phyloP scores from a whole-genome alignment of 2,888 invertebrate genomes.

The Heliconius erato region DNA sequence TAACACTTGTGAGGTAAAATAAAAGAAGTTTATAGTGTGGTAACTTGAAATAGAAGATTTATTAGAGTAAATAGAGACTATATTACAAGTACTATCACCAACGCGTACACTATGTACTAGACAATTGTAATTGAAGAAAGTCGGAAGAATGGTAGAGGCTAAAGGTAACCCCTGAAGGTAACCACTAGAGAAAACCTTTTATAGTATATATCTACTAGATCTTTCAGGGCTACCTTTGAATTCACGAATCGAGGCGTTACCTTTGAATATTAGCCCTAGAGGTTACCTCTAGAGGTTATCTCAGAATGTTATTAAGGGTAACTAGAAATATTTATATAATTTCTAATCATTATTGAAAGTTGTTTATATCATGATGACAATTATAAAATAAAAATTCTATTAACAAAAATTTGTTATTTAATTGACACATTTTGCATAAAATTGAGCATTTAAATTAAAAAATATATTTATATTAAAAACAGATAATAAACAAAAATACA shows the following conservation, averaged over 20 bases:
- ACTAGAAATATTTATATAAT: not conserved
- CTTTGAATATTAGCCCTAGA: too few relatives aligned
- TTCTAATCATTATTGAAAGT: not conserved
- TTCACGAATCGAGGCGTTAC: too few relatives aligned
- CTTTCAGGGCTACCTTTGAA: too few relatives aligned
- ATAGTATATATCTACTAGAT: too few relatives aligned
- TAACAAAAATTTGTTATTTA: not conserved
- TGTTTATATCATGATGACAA: not conserved
- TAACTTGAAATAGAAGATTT: constrained; percentile 45
- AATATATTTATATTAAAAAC: too few relatives aligned
- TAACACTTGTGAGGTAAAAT: not conserved
- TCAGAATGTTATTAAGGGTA: too few relatives aligned
- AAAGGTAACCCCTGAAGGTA: too few relatives aligned
- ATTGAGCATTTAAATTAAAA: not conserved
- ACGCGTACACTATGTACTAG: constrained; percentile 7
- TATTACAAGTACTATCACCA: constrained; percentile 15
- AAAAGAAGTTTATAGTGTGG: constrained; percentile 13
- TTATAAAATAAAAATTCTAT: not conserved
- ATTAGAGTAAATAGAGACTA: constrained; percentile 41
- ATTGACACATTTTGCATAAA: constrained; percentile 2
- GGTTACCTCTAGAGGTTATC: not conserved
- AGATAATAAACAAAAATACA: too few relatives aligned
- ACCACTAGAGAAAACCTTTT: too few relatives aligned
- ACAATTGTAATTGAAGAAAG: not conserved
- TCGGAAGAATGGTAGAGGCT: not conserved